A percentile compares a stretch with the other conserved stretches of the same genome.
Conservation (phyloP, 2,113 vertebrate genomes). For the Haliaeetus leucogaster region DNA sequence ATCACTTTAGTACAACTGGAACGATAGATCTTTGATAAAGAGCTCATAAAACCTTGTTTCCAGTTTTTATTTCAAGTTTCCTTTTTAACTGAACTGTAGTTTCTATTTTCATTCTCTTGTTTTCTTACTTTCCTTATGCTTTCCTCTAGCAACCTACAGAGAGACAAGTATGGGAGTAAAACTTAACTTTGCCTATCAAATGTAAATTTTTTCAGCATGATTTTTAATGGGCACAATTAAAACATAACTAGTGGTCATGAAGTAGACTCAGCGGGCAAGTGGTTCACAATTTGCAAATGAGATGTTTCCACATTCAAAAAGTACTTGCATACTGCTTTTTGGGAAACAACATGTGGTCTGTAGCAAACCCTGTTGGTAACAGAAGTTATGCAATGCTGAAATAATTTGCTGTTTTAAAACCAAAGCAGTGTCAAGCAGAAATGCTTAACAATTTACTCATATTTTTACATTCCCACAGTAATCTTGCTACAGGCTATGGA, state of each 20-base stretch:
- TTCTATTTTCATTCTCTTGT: constrained; percentile 87
- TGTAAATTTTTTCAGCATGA: constrained; percentile 99
- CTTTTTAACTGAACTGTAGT: constrained; percentile 79
- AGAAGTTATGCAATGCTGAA: constrained; percentile 77
- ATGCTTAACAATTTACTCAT: constrained; percentile 71
- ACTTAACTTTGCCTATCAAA: constrained; percentile 99
- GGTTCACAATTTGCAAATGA: constrained; percentile 90
- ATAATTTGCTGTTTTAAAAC: constrained; percentile 80
- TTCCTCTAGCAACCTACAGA: constrained; percentile 99
- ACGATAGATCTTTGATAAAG: constrained; percentile 48
- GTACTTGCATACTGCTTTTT: constrained; percentile 67
- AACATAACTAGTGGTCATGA: constrained; percentile 93
- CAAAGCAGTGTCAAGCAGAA: constrained; percentile 72
- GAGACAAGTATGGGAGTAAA: constrained; percentile 99
- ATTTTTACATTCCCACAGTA: constrained; percentile 77
- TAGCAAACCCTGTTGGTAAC: constrained; percentile 73
- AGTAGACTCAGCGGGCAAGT: constrained; percentile 96
- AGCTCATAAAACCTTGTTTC: constrained; percentile 63
- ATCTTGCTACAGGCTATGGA: constrained; percentile 83
- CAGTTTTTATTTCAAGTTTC: constrained; percentile 66
- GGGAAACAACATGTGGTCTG: constrained; percentile 69
- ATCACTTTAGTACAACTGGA: constrained; percentile 52
- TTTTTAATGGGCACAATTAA: constrained; percentile 95
- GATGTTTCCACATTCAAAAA: constrained; percentile 72
- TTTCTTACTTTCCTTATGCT: constrained; percentile 93